Base-by-base conservation (phyloP, 2,888 invertebrate species). In the Apocheima hispidaria region DNA sequence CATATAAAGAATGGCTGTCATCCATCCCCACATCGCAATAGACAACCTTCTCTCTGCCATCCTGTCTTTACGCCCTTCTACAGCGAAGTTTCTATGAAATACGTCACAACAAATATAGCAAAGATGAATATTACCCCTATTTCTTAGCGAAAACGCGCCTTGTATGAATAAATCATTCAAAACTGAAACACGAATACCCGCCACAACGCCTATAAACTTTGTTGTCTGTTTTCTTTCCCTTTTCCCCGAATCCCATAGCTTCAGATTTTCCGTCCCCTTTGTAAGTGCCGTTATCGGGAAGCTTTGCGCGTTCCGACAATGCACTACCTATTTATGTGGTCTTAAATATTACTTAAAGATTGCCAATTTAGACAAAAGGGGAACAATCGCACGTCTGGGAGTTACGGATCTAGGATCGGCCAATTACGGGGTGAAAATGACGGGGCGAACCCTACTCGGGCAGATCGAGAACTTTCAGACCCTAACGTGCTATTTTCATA, bases 361-460 rank as follows among this genome's bases (percentile, higher is more conserved):
- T 40, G 66, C 58, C 68, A 66, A 70, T 70, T 68, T 66, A 63
- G 53, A 65, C 65, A 68, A 70, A 70, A 65, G 63, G 60, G 55
- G 66, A 60, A 61, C 68, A 68, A 70, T 70, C 63, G 68, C 63
- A 68, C 68, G 58, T 36, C 44, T 49, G 68, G 70, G 70, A 65
- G 48, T 59, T 54, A 46, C 26, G 49, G 40, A 33, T 40, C 58
- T 58, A 58, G 58, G 50, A 54, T 30, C 49, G 46, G 48, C 55
- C 60, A 66, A 70, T 66, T 63, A 69, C 55, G 41, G 38, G 41
- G 30, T 44, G 61, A 62, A n/a, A n/a, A 63, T 63, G 68, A 60
- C 61, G 63, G 40, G 44, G 58, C 35, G 49, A 60, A 63, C 49
- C 50, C 60, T 63, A 49, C 44, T 36, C 26, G 21, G 51, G 51